Conservation (phyloP, 2,888 invertebrate genomes). For the Metallyticus violacea region DNA sequence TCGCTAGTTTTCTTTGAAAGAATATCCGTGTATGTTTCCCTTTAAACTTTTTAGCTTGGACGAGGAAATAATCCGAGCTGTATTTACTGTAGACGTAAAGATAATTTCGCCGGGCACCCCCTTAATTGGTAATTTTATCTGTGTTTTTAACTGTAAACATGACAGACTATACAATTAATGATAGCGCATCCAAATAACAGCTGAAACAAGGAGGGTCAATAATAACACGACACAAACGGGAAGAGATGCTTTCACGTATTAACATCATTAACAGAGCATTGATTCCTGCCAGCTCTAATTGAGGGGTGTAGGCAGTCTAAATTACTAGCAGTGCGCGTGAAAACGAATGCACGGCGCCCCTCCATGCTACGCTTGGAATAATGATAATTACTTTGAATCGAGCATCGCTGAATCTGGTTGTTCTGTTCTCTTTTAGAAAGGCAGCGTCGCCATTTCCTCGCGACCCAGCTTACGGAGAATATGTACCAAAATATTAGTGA, state of each 20-base stretch:
- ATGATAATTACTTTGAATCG: neutral
- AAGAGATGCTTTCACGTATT: neutral
- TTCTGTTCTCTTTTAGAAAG: neutral
- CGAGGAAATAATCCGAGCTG: neutral
- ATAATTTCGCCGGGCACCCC: too few relatives aligned
- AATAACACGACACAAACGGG: too few relatives aligned
- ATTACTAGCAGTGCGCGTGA: neutral
- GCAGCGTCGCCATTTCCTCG: neutral
- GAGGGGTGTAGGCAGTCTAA: neutral
- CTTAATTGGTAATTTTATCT: neutral
- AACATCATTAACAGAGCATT: neutral
- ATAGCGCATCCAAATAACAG: neutral
- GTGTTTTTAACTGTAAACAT: neutral
- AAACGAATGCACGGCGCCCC: neutral
- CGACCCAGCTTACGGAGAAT: neutral
- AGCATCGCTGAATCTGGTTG: neutral
- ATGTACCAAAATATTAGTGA: neutral
- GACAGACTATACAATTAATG: neutral
- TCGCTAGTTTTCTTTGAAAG: neutral
- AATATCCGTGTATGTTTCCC: neutral
- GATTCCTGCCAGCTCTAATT: neutral
- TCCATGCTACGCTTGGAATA: neutral
- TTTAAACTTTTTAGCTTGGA: neutral
- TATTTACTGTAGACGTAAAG: neutral
- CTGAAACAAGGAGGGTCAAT: neutral